Percentiles rank a stretch among this genome's conserved stretches.
phyloP scores from a whole-genome alignment of 2,797 vertebrate genomes.

The Spatula clypeata region DNA sequence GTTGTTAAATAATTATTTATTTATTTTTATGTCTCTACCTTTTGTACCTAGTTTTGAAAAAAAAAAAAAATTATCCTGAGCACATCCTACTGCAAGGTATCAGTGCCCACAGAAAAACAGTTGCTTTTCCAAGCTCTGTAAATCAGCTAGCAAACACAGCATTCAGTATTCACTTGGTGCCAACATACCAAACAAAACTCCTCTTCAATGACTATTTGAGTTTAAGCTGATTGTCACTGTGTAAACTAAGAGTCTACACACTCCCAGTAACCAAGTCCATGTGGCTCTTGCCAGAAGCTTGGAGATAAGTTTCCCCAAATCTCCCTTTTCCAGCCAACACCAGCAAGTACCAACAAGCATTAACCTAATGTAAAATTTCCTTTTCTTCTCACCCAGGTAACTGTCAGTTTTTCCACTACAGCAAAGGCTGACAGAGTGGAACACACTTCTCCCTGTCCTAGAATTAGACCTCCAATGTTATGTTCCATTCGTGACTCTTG shows the following conservation, averaged over 20 bases:
- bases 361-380: background rate
- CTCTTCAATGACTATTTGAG: background rate
- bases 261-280: background rate
- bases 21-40: background rate
- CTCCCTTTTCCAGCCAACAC: background rate
- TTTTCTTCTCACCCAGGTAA: background rate
- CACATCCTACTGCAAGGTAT: background rate
- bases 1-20: no score
- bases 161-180: background rate
- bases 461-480: background rate
- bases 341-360: background rate
- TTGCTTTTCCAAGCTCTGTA: background rate
- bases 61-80: background rate
- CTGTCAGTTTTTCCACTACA: background rate
- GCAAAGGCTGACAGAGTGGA: background rate
- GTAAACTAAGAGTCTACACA: background rate
- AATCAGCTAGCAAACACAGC: background rate
- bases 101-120: background rate
- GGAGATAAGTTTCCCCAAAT: background rate
- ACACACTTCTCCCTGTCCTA: background rate
- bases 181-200: fast-evolving
- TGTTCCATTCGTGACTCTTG: background rate
- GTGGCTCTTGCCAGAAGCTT: background rate
- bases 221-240: background rate
- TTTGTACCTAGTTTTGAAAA: background rate